phyloP scores from a whole-genome alignment of 2,888 invertebrate genomes.

The Perithous albicinctus region DNA sequence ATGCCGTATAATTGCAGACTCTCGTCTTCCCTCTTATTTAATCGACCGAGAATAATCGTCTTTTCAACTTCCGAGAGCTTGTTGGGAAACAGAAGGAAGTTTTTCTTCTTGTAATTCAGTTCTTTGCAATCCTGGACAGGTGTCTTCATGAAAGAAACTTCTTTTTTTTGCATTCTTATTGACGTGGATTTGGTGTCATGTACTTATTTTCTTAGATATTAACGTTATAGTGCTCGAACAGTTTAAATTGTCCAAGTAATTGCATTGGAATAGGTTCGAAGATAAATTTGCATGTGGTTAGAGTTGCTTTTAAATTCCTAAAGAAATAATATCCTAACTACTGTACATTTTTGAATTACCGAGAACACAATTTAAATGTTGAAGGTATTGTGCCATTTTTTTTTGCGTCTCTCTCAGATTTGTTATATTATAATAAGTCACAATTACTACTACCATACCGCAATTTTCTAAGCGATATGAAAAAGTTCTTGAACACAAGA shows the following conservation, averaged over 20 bases:
- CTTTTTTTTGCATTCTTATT: background rate
- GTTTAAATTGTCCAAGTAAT: background rate
- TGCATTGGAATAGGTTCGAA: background rate
- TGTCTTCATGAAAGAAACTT: background rate
- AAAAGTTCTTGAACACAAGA: too few species aligned
- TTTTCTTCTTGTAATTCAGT: background rate
- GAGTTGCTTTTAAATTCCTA: too few species aligned
- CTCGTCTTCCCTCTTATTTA: constrained; percentile 1
- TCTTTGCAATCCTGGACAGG: background rate
- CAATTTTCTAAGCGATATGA: too few species aligned
- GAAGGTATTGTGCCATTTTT: too few species aligned
- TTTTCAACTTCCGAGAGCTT: background rate
- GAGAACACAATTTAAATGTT: too few species aligned
- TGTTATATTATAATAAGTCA: too few species aligned
- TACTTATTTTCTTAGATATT: background rate
- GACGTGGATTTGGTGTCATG: too few species aligned
- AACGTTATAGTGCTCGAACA: background rate
- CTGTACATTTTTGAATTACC: too few species aligned
- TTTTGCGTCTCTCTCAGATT: too few species aligned
- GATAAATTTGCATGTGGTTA: too few species aligned
- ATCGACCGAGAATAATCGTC: background rate
- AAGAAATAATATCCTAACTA: too few species aligned
- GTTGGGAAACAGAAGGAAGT: background rate
- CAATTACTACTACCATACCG: too few species aligned
- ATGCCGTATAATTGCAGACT: background rate